A percentile compares a stretch with the other conserved stretches of the same genome.
These are phyloP conservation scores for Actenoides lindsayi DNA, from an alignment of 2,113 vertebrate genomes.

Conservation along the genomic window DNA sequence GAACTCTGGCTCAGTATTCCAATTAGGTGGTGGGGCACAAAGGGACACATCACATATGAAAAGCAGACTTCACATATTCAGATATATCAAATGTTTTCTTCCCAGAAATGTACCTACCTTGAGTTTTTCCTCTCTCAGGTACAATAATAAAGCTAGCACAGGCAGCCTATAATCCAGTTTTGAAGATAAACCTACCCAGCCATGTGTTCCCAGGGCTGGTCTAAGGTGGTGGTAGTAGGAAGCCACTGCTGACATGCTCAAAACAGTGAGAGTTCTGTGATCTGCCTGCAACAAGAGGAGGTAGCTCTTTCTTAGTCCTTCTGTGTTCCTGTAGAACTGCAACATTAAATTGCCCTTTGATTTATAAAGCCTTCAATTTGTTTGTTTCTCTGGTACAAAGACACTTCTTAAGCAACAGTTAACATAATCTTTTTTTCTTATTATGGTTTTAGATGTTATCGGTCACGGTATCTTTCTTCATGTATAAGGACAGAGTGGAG, in stretches of 20 bases:
- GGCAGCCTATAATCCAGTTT: background rate
- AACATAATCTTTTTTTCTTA: constrained; percentile 65
- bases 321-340: constrained; percentile 6
- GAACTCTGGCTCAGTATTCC: background rate
- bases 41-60: background rate
- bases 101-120: background rate
- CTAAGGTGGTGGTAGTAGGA: background rate
- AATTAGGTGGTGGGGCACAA: background rate
- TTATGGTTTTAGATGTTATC: constrained; percentile 64
- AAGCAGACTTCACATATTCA: background rate
- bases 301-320: constrained; percentile 24
- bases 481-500: background rate
- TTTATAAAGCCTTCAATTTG: constrained; percentile 68
- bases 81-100: background rate
- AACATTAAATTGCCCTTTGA: constrained; percentile 65
- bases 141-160: background rate
- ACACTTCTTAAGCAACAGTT: constrained; percentile 64
- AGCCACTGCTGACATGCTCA: background rate
- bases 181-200: background rate
- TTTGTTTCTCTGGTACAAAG: constrained; percentile 65
- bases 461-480: background rate
- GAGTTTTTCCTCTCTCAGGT: background rate
- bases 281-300: constrained; percentile 36
- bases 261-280: constrained; percentile 39
- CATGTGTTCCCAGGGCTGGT: background rate